Percentiles rank a stretch among this genome's conserved stretches.
Conservation (phyloP, 1,140 invertebrate species). For the Ips nitidus region DNA sequence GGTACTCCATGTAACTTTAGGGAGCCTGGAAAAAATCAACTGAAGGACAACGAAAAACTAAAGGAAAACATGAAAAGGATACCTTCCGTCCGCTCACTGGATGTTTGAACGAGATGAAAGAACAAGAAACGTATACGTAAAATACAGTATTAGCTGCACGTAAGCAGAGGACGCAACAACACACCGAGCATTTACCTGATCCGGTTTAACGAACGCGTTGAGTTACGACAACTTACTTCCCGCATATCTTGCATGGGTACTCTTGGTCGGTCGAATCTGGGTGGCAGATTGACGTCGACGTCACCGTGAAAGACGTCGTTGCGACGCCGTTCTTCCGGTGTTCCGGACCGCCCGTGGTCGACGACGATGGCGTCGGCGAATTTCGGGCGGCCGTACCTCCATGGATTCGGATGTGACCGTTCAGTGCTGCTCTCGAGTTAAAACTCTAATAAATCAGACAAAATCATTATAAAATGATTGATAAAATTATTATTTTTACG, state of each 20-base stretch:
- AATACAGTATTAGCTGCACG: constrained; percentile 46
- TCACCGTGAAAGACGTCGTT: constrained; percentile 27
- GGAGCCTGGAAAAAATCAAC: background rate
- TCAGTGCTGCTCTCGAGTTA: constrained; percentile 75
- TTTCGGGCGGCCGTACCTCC: constrained; percentile 54
- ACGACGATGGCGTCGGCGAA: constrained; percentile 58
- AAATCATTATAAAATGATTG: background rate
- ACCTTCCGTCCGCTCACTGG: constrained; percentile 50
- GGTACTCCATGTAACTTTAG: constrained; percentile 12
- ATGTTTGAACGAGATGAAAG: constrained; percentile 36
- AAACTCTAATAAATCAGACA: constrained; percentile 65
- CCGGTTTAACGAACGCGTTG: constrained; percentile 40
- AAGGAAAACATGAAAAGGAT: constrained; percentile 39
- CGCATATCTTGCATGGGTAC: constrained; percentile 95
- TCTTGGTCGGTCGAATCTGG: constrained; percentile 55
- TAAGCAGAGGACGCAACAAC: constrained; percentile 50
- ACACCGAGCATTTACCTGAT: constrained; percentile 52
- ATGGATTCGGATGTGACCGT: constrained; percentile 74
- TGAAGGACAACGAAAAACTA: background rate
- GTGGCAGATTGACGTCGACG: constrained; percentile 43
- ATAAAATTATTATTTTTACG: too few species aligned
- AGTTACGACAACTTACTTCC: constrained; percentile 84
- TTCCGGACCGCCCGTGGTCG: constrained; percentile 40
- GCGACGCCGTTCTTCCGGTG: constrained; percentile 34
- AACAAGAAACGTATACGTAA: constrained; percentile 40